phyloP scores from a whole-genome alignment of 2,113 vertebrate genomes.

The Psilopsiagon aurifrons region DNA sequence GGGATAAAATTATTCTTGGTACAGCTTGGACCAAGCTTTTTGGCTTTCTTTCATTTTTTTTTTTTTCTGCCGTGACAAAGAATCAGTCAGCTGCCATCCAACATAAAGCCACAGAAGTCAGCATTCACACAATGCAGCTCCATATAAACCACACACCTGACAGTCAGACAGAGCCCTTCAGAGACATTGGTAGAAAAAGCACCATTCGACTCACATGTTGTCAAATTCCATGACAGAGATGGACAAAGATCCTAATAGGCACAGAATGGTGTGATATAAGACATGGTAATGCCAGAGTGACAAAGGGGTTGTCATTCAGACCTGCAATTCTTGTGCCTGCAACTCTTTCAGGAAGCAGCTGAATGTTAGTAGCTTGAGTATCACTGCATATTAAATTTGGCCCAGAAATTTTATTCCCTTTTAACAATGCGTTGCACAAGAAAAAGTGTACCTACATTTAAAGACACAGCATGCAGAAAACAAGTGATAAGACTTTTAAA shows the following conservation, averaged over 20 bases:
- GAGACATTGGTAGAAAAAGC: neutral
- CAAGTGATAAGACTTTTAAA: neutral
- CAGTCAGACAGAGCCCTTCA: neutral
- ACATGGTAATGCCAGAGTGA: neutral
- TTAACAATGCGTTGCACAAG: neutral
- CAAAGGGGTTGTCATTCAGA: neutral
- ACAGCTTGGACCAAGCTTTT: neutral
- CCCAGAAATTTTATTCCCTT: neutral
- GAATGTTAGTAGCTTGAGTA: neutral
- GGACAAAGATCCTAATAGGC: neutral
- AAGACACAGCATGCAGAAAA: neutral
- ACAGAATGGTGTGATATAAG: neutral
- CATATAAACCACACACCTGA: accelerated
- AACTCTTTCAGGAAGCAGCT: neutral
- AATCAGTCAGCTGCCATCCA: neutral
- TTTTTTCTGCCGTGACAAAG: neutral
- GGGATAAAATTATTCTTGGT: neutral
- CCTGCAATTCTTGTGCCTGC: neutral
- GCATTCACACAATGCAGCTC: neutral
- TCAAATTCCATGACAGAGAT: neutral
- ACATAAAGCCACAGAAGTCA: neutral
- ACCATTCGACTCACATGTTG: accelerated
- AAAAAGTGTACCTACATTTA: neutral
- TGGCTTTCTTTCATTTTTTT: neutral
- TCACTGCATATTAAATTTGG: neutral